Conservation (phyloP, 2,797 vertebrate genomes). For the Lateolabrax maculatus region DNA sequence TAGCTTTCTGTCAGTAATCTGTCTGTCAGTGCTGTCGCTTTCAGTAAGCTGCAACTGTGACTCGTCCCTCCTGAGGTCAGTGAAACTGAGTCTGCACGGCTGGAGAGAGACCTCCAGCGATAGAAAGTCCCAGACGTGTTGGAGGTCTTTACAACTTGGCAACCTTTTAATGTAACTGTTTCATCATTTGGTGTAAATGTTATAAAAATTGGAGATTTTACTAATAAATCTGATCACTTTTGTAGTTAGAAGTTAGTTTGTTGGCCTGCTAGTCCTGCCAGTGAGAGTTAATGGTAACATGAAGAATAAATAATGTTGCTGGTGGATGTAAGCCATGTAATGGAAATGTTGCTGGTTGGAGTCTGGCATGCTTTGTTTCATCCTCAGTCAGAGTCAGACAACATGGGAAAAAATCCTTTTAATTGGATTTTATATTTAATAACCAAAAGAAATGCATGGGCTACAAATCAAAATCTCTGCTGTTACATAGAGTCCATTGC, state of each 20-base stretch:
- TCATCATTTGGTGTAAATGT: background rate
- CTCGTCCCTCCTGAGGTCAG: slow-evolving; percentile 16
- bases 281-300: no score
- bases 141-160: no score
- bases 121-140: background rate
- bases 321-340: background rate
- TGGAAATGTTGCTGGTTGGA: no score
- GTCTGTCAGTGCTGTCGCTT: slow-evolving; percentile 46
- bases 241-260: no score
- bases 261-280: no score
- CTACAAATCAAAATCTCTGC: background rate
- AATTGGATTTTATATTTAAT: background rate
- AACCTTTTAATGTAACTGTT: no score
- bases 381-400: background rate
- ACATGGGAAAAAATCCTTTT: background rate
- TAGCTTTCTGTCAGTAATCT: slow-evolving; percentile 49
- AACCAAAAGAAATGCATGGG: background rate
- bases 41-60: background rate
- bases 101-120: background rate
- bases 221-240: background rate
- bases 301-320: no score
- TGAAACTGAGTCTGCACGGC: background rate
- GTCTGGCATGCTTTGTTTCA: no score
- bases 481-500: no score
- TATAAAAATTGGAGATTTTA: background rate